Evolutionary conservation across 2,113 vertebrate species (phyloP), one percentile per base, ranked within the genome.

Genomic region (Urocynchramus pylzowi): DNA sequence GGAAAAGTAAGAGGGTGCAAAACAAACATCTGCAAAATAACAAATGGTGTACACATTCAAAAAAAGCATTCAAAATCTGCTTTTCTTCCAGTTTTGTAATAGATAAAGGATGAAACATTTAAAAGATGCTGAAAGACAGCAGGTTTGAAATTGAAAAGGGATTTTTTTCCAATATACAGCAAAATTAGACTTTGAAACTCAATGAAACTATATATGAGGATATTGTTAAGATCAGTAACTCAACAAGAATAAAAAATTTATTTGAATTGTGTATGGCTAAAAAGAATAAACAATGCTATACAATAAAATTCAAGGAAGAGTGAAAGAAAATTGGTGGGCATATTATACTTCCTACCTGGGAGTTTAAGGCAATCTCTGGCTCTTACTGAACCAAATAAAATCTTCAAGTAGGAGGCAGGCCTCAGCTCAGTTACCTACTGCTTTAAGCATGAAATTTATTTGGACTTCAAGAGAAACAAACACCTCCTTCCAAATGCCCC

Each of bases 71-170:
- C 24, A 84, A 75, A 94, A 65, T 30, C 21, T 89, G 37, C 10
- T 89, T 79, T 76, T 89, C 19, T 57, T 53, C 41, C 41, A 47
- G 30, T 53, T 9, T 53, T 39, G 63, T 4, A 84, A 69, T 5
- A 82, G 56, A 47, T 3, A 64, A 41, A 83, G 23, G 61, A 77
- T 35, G 10, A 87, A 79, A 60, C 4, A 50, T 31, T 60, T 92
- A 91, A 89, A 89, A 87, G 64, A 60, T 30, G 19, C 16, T 68
- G 60, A 75, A 91, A 82, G 45, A 60, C 30, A 71, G 41, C 19
- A 61, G 27, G 18, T 84, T 89, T 82, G 65, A 89, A 95, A 89
- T 44, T 41, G 76, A 90, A 92, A 81, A 63, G 30, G 6, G 5
- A 6, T 45, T 52, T 57, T 90, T 67, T 93, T 80, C 37, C 11